Conservation (phyloP, 2,888 invertebrate species). For the Hypomecis punctinalis region DNA sequence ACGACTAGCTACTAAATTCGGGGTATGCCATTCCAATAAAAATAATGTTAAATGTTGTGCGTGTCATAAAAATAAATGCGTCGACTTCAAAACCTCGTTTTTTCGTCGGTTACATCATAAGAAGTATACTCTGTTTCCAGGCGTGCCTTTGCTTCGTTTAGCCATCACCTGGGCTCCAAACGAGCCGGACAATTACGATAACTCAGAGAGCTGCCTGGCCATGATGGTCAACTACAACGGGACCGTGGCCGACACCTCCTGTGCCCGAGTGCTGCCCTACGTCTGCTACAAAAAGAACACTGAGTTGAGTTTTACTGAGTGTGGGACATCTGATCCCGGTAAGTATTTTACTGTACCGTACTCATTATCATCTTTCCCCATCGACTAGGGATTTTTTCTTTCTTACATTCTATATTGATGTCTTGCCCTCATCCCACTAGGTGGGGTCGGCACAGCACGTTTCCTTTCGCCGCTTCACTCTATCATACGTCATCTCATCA, state of each 20-base stretch:
- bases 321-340: slow-evolving; percentile 30
- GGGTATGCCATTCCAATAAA: too few relatives aligned
- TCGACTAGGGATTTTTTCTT: too few relatives aligned
- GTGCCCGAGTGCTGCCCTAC: slow-evolving; percentile 10
- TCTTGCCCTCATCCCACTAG: too few relatives aligned
- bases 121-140: slow-evolving; percentile 3
- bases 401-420: not conserved
- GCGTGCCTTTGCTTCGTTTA: slow-evolving; percentile 13
- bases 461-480: too few relatives aligned
- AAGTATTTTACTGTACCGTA: not conserved
- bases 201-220: slow-evolving; percentile 22
- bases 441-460: too few relatives aligned
- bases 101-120: too few relatives aligned
- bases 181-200: slow-evolving; percentile 15
- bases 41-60: too few relatives aligned
- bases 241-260: slow-evolving; percentile 7
- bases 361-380: slow-evolving; percentile 35
- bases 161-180: slow-evolving; percentile 20
- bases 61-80: too few relatives aligned
- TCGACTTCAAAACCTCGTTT: too few relatives aligned
- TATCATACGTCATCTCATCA: too few relatives aligned
- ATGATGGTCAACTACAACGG: slow-evolving; percentile 13
- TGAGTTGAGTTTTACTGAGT: slow-evolving; percentile 1
- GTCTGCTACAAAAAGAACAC: slow-evolving; percentile 19
- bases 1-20: too few relatives aligned